These are phyloP conservation scores for Tragelaphus strepsiceros DNA, from an alignment of 2,113 vertebrate genomes.

Conservation along the genomic window DNA sequence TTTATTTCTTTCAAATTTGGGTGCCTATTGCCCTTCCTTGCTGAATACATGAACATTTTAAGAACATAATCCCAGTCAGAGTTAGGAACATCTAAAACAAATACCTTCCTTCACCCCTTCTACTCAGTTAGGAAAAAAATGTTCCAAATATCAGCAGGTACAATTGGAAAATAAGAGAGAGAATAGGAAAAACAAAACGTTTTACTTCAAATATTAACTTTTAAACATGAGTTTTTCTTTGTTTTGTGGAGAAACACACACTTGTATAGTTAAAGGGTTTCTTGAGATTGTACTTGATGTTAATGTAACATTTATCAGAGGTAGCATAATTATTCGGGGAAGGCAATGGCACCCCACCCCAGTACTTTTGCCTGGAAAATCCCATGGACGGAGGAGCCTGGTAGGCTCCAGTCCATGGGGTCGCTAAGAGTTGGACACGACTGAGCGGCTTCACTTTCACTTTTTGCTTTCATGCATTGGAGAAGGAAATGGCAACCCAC, in stretches of 20 bases:
- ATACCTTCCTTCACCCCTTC: background rate
- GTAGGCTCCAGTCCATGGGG: too few relatives aligned
- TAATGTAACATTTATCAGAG: background rate
- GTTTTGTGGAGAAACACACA: background rate
- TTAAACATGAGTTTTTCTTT: background rate
- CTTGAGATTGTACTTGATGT: background rate
- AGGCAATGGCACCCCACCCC: too few relatives aligned
- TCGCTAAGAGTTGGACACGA: too few relatives aligned
- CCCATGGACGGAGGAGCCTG: too few relatives aligned
- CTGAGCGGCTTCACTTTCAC: too few relatives aligned
- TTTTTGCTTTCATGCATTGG: too few relatives aligned
- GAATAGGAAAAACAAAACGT: background rate
- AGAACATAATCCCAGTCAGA: background rate
- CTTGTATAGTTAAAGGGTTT: background rate
- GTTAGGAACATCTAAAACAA: slow-evolving; percentile 6
- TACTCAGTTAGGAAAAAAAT: background rate
- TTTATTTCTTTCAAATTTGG: slow-evolving; percentile 52
- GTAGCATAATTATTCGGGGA: background rate
- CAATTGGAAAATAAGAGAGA: background rate
- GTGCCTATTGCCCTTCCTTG: background rate
- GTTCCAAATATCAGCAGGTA: background rate
- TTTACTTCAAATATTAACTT: background rate
- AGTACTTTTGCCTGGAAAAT: too few relatives aligned
- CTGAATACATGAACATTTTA: background rate
- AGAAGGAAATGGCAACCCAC: too few relatives aligned